Evolutionary conservation across 1,140 invertebrate species (phyloP), one percentile per base, ranked within the genome.

Genomic region (Leptoteleia sp.): DNA sequence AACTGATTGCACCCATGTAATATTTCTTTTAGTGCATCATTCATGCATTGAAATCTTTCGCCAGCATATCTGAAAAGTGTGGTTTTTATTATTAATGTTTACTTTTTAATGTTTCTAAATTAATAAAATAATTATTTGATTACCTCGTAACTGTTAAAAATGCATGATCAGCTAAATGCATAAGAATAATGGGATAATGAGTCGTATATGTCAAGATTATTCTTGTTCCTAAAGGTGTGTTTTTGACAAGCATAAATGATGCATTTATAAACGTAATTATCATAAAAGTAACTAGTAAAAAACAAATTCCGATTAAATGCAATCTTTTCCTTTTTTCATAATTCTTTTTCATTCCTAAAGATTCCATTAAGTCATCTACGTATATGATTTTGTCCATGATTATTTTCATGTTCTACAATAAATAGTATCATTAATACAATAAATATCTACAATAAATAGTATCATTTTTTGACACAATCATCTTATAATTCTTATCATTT

Each of bases 111-210:
- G 6, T 25, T 3, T 3, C 6, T 25, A 25, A 25, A 3, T 25
- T 25, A 25, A 25, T 25, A 25, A 3, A 25, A n/a, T n/a, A 25
- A 25, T 25, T 25, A 25, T 25, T 25, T 25, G 22, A 37, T 52
- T 54, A 76, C 72, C 61, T 67, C 31, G 27, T 6, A 62, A 67
- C 16, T 17, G 12, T 35, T 11, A 76, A 40, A 67, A 76, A 76
- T 1, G 54, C 54, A 17, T 57, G 17, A 61, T 76, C 72, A 3
- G 62, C 43, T 19, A 76, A 45, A 40, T 76, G 72, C 72, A 76
- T 76, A 48, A 76, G 16, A 38, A 76, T 57, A 29, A 76, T 25
- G 1, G 72, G 62, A 33, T 76, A 76, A 67, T 76, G 72, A 0
- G 62, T 67, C 0, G 37, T 47, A 33, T 45, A 76, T 0, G 47